Conservation (phyloP, 2,797 vertebrate genomes). For the Gallinago nigripennis region DNA sequence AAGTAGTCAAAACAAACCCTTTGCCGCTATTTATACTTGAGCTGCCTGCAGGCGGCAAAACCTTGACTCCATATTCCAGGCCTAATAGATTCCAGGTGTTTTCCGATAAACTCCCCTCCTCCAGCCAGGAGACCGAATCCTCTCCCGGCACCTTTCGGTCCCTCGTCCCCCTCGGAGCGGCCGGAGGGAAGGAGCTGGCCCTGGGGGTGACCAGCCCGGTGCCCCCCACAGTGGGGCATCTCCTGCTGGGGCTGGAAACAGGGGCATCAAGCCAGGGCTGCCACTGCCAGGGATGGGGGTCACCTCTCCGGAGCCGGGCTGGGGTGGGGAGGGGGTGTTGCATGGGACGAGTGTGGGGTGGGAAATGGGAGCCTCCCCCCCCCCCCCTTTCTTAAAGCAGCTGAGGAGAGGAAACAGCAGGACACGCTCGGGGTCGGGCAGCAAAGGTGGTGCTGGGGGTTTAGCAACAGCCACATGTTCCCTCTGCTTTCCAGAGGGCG, state of each 20-base stretch:
- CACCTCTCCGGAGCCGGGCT: neutral
- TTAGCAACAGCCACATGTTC: fast-evolving
- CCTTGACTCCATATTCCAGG: conserved; percentile 67
- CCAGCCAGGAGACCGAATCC: conserved; percentile 12
- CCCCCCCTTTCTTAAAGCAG: neutral
- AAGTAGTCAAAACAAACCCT: conserved; percentile 80
- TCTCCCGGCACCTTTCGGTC: conserved; percentile 20
- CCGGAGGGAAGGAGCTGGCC: neutral
- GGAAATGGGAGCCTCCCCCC: neutral
- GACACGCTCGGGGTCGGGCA: neutral
- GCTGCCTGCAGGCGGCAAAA: conserved; percentile 76
- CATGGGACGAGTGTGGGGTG: fast-evolving
- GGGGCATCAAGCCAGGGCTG: neutral
- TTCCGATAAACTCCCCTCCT: conserved; percentile 67
- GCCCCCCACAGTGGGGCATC: neutral
- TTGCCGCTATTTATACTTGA: conserved; percentile 74
- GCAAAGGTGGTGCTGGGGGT: neutral
- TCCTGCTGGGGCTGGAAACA: neutral
- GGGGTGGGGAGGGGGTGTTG: neutral
- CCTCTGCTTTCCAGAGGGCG: neutral
- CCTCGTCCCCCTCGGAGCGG: neutral
- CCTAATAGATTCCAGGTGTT: conserved; percentile 80
- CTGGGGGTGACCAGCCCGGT: fast-evolving
- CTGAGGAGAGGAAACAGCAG: neutral
- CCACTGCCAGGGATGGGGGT: neutral